Conservation (phyloP, 2,888 invertebrate species). For the Buathra laborator region DNA sequence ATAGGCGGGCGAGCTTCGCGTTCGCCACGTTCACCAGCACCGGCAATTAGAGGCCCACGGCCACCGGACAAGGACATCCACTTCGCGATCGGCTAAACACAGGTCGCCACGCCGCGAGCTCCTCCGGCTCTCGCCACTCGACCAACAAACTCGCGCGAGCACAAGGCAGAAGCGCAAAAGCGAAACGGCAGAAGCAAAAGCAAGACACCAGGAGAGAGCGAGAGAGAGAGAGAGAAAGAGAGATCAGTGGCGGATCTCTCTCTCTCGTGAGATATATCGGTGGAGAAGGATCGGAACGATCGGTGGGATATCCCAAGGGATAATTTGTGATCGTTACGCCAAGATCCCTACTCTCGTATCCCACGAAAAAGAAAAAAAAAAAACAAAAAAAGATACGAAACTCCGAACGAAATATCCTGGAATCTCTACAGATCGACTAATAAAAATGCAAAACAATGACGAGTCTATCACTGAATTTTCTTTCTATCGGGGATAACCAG, state of each 20-base stretch:
- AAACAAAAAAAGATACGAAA: conserved; percentile 10
- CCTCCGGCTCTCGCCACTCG: conserved; percentile 24
- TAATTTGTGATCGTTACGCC: conserved; percentile 79
- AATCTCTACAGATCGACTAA: background rate
- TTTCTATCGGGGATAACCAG: conserved; percentile 9
- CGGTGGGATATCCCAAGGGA: conserved; percentile 70
- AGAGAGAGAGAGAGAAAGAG: background rate
- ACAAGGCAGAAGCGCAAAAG: conserved; percentile 53
- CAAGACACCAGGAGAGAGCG: conserved; percentile 16
- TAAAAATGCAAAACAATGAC: background rate
- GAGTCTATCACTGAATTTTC: background rate
- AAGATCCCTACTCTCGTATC: conserved; percentile 34
- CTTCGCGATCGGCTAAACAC: conserved; percentile 82
- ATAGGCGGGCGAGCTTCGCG: conserved; percentile 24
- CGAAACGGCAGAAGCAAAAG: conserved; percentile 57
- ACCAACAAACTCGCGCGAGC: conserved; percentile 28
- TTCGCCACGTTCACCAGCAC: conserved; percentile 74
- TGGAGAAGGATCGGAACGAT: conserved; percentile 61
- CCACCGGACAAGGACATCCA: conserved; percentile 83
- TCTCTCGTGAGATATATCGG: conserved; percentile 58
- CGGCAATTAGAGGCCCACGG: conserved; percentile 82
- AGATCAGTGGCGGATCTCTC: background rate
- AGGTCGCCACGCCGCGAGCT: conserved; percentile 77
- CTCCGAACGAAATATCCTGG: background rate
- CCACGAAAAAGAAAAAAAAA: conserved; percentile 7